Evolutionary conservation across 2,797 vertebrate genomes (phyloP).

Genomic region (Labeo calbasu): DNA sequence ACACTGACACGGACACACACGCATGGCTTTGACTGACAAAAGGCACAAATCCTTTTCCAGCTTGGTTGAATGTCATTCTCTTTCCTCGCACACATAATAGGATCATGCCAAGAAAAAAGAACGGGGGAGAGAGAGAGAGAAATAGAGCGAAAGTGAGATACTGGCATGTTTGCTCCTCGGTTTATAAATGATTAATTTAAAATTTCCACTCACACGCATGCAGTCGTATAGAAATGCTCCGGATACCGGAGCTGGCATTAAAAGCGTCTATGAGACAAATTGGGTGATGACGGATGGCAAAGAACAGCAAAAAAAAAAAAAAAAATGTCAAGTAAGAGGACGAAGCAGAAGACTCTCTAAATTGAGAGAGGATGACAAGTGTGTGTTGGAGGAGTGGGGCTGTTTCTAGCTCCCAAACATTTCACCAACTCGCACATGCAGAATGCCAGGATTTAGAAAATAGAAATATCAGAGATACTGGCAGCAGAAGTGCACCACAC

Average conservation of each 20-base stretch:
- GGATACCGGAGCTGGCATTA: conserved; percentile 20
- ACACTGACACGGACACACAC: conserved; percentile 61
- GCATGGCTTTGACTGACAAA: conserved; percentile 52
- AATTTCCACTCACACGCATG: conserved; percentile 13
- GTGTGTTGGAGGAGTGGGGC: conserved; percentile 13
- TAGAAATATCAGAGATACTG: conserved; percentile 21
- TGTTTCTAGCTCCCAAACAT: conserved; percentile 11
- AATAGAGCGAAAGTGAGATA: background rate
- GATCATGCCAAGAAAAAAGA: conserved; percentile 38
- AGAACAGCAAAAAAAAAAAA: conserved; percentile 12
- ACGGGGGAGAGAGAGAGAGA: background rate
- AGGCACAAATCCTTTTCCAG: conserved; percentile 50
- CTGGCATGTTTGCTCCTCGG: conserved; percentile 5
- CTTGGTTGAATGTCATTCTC: conserved; percentile 42
- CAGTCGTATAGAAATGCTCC: conserved; percentile 11
- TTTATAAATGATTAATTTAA: conserved; percentile 45
- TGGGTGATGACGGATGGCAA: conserved; percentile 8
- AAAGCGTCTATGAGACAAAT: conserved; percentile 40
- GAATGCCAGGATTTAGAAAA: background rate
- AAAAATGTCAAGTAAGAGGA: background rate
- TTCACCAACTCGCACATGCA: background rate
- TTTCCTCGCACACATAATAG: conserved; percentile 33
- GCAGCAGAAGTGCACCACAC: background rate
- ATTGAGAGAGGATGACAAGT: conserved; percentile 17
- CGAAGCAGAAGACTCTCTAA: conserved; percentile 7